Percentiles rank a stretch among this genome's conserved stretches.
These are phyloP conservation scores for Pipistrellus nathusii DNA, from an alignment of 2,797 vertebrate species.

Conservation along the genomic window DNA sequence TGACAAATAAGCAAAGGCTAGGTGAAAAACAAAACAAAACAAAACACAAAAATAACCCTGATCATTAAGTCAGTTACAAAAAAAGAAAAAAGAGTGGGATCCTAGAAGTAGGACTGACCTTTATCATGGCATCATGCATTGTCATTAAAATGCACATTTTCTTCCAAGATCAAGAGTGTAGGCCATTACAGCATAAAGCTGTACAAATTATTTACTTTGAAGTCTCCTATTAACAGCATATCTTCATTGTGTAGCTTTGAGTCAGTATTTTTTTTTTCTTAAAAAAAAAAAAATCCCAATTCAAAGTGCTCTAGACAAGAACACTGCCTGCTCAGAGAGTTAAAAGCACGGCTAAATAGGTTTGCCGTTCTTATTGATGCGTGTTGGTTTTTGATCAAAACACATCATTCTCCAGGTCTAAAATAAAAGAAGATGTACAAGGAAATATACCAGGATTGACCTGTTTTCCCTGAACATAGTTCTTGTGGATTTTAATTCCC, in stretches of 20 bases:
- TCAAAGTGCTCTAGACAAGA: neutral
- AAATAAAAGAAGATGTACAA: neutral
- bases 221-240: neutral
- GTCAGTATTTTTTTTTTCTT: slow-evolving; percentile 16
- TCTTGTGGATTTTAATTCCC: slow-evolving; percentile 21
- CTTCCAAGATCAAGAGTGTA: neutral
- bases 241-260: slow-evolving; percentile 13
- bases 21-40: neutral
- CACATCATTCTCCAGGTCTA: neutral
- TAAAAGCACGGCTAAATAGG: neutral
- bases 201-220: slow-evolving; percentile 13
- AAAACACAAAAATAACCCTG: neutral
- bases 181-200: neutral
- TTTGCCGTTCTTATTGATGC: neutral
- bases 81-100: neutral
- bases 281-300: slow-evolving; percentile 17
- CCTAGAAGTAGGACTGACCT: neutral
- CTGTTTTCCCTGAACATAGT: neutral
- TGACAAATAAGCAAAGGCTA: neutral
- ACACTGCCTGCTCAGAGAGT: neutral
- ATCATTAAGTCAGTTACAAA: neutral
- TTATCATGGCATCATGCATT: neutral
- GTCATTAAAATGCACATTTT: slow-evolving; percentile 37
- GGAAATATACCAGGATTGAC: neutral
- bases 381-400: slow-evolving; percentile 36